Evolutionary conservation across 2,113 vertebrate genomes (phyloP).

Genomic region (Sylvia atricapilla): DNA sequence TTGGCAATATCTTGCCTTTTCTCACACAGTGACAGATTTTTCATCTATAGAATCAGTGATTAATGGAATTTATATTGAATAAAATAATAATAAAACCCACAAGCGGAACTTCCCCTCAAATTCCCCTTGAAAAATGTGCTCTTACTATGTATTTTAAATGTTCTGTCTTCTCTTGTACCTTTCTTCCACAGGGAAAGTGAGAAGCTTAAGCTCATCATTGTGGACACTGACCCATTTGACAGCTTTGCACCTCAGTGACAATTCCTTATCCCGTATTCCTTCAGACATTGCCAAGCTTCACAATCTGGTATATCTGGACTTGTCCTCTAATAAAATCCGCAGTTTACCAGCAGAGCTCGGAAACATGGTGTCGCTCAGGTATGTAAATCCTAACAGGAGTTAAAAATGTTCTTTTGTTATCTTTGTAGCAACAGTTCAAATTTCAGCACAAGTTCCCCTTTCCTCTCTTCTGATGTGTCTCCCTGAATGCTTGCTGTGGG

Average conservation of each 20-base stretch:
- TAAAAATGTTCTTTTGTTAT: neutral
- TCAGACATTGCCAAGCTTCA: constrained; percentile 99
- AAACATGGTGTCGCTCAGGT: constrained; percentile 99
- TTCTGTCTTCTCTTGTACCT: neutral
- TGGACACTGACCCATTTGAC: constrained; percentile 98
- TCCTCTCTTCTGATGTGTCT: neutral
- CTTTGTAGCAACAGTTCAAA: neutral
- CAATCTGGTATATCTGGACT: constrained; percentile 97
- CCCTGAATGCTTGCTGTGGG: neutral
- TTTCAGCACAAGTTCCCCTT: neutral
- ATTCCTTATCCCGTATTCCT: constrained; percentile 95
- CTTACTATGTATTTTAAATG: neutral
- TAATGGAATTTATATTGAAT: neutral
- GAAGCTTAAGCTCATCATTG: constrained; percentile 92
- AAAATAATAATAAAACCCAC: neutral
- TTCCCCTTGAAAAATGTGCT: neutral
- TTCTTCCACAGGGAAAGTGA: constrained; percentile 85
- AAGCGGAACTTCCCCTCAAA: neutral
- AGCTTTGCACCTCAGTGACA: constrained; percentile 97
- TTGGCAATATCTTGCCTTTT: neutral
- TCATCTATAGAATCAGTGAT: neutral
- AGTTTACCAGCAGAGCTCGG: constrained; percentile 98
- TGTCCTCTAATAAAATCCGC: constrained; percentile 98
- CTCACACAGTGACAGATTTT: neutral
- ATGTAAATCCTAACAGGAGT: neutral